Conservation (phyloP, 1,140 invertebrate genomes). For the Akabosia matsudoensis region DNA sequence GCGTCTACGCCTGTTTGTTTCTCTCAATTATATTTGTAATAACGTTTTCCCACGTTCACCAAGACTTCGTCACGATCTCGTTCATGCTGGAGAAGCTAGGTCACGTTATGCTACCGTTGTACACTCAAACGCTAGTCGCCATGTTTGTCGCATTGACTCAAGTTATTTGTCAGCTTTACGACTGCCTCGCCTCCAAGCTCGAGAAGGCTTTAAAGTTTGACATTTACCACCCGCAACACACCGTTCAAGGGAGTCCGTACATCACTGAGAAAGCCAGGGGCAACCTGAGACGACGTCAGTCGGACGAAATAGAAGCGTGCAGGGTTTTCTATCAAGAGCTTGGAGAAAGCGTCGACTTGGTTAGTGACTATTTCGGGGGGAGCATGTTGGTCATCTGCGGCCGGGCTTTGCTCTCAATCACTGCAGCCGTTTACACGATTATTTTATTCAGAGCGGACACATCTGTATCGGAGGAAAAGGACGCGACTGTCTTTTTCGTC, state of each 20-base stretch:
- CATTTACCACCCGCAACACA: neutral
- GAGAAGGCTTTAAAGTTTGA: neutral
- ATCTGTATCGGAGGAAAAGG: too few species aligned
- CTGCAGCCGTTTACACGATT: neutral
- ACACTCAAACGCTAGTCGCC: neutral
- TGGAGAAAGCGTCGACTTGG: neutral
- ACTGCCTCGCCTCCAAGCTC: neutral
- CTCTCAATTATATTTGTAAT: neutral
- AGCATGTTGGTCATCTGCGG: neutral
- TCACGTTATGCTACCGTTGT: neutral
- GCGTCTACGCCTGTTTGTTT: neutral
- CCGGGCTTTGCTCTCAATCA: neutral
- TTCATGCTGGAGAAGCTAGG: neutral
- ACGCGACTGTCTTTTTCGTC: neutral
- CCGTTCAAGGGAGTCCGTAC: neutral
- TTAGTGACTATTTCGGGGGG: neutral
- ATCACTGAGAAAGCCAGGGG: too few species aligned
- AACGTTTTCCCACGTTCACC: neutral
- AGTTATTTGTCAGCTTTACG: neutral
- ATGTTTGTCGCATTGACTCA: neutral
- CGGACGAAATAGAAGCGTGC: neutral
- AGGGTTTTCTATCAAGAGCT: neutral
- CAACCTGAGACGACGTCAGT: neutral
- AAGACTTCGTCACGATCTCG: neutral
- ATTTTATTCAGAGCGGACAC: neutral